Evolutionary conservation across 1,140 invertebrate genomes (phyloP), one percentile per base, ranked within the genome.

Genomic region (Drosophila bocqueti): DNA sequence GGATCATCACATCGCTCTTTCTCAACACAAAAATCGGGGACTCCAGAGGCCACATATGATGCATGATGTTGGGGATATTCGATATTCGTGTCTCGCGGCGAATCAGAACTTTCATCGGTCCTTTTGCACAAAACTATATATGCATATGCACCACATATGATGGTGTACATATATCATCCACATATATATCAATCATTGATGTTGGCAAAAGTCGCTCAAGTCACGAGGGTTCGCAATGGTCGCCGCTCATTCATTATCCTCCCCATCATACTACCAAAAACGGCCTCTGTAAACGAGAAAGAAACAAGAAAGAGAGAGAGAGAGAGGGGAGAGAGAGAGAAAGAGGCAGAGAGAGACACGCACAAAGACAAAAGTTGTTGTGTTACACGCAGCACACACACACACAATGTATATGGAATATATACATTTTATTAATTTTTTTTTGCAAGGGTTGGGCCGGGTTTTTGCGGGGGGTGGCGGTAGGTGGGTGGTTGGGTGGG

Each of bases 221-320:
- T 79, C 74, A 87, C 83, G 83, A 86, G 84, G 79, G 71, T 82
- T 68, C 72, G 81, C 71, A 78, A 76, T 79, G 81, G 79, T 80
- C 55, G 83, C 74, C 76, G 73, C 63, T 83, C 83, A 64, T 66
- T 85, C 71, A 86, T 83, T 91, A 91, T 92, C 92, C 91, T 92
- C 92, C 91, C 92, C 92, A 93, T 91, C 92, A 93, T 92, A 91
- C 91, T 86, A 93, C 92, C 87, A 92, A 91, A 91, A 86, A 80
- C 92, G 92, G 92, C 92, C 92, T 93, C 92, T 93, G 92, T 92
- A 92, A 93, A 92, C 75, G 83, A 92, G 90, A 92, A 78, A 91
- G 80, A 86, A 81, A 66, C 61, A 73, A 84, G 71, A 71, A 46
- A 77, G 77, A 82, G 67, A 91, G 76, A 76, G 66, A 84, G 69